These are phyloP conservation scores for Entomyzon cyanotis DNA, from an alignment of 2,113 vertebrate species.

Conservation along the genomic window DNA sequence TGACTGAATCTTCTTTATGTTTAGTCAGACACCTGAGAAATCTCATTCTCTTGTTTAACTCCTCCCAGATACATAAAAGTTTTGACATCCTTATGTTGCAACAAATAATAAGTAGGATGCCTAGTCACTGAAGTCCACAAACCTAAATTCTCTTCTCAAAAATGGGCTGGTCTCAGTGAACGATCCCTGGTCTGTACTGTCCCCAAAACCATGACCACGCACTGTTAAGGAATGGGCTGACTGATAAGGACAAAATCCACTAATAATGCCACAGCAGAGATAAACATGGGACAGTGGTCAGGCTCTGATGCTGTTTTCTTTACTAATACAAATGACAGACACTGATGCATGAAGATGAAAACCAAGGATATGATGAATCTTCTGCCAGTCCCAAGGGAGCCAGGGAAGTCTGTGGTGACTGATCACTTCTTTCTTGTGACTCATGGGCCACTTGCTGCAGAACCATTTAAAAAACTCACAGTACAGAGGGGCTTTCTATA, in stretches of 20 bases:
- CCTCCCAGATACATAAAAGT: background rate
- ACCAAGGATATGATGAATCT: background rate
- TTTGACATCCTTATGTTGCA: background rate
- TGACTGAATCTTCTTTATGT: background rate
- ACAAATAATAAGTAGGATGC: background rate
- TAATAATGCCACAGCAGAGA: background rate
- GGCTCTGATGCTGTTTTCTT: background rate
- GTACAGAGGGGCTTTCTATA: background rate
- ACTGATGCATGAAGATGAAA: background rate
- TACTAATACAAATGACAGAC: background rate
- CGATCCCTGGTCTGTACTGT: background rate
- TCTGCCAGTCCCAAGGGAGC: background rate
- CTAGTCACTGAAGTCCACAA: background rate
- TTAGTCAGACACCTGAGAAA: background rate
- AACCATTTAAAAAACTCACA: background rate
- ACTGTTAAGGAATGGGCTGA: background rate
- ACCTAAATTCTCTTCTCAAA: background rate
- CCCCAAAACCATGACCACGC: background rate
- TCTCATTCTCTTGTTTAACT: background rate
- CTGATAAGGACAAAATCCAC: background rate
- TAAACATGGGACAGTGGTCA: background rate
- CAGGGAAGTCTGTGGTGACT: background rate
- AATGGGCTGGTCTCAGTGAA: background rate
- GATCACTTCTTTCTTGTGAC: constrained; percentile 1
- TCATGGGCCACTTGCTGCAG: background rate